Percentiles rank a stretch among this genome's conserved stretches.
phyloP scores from a whole-genome alignment of 2,797 vertebrate genomes.

The Liasis olivaceus region DNA sequence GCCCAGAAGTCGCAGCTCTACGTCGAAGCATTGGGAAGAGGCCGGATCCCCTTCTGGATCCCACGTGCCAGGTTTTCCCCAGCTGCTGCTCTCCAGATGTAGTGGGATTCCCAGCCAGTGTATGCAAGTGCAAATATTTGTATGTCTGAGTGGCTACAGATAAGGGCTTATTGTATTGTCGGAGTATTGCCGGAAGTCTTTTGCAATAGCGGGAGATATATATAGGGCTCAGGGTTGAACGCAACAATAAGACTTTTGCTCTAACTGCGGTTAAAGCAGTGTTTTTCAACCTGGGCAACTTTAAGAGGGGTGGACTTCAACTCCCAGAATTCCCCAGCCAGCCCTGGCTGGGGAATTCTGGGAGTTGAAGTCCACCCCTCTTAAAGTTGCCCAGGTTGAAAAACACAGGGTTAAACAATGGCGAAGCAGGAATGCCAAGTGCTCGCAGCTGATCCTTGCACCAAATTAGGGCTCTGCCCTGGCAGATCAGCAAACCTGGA shows the following conservation, averaged over 20 bases:
- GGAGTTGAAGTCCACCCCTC: neutral
- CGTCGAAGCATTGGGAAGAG: too few relatives aligned
- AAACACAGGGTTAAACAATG: neutral
- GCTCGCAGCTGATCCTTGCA: neutral
- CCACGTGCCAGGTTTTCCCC: too few relatives aligned
- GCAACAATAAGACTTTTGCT: too few relatives aligned
- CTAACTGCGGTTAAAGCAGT: too few relatives aligned
- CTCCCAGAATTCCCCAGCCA: neutral
- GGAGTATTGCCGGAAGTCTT: neutral
- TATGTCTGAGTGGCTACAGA: neutral
- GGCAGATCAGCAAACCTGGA: too few relatives aligned
- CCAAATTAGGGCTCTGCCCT: too few relatives aligned
- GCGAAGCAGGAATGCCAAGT: too few relatives aligned
- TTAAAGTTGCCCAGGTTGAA: neutral
- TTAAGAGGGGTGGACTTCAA: neutral
- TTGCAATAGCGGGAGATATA: neutral
- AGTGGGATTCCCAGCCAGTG: neutral
- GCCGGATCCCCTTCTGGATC: too few relatives aligned
- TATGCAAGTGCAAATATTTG: neutral
- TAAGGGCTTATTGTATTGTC: fast-evolving
- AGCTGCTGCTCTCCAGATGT: neutral
- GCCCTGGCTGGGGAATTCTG: neutral
- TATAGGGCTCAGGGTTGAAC: too few relatives aligned
- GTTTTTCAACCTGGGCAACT: too few relatives aligned
- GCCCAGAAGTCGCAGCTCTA: too few relatives aligned